These are phyloP conservation scores for Chitala chitala DNA, from an alignment of 2,113 vertebrate genomes.

Conservation along the genomic window DNA sequence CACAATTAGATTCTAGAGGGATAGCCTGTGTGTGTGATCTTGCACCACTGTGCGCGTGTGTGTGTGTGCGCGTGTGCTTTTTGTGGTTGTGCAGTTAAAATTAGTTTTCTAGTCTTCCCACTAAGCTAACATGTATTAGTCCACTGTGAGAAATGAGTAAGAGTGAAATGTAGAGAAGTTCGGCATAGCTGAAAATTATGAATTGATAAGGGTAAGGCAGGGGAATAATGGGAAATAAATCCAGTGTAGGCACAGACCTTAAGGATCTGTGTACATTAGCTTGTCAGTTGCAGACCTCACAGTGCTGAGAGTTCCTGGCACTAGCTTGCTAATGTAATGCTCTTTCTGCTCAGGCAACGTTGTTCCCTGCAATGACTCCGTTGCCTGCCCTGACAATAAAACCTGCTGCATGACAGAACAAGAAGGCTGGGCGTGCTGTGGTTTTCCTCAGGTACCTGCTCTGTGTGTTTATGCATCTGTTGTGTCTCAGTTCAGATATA, in stretches of 20 bases:
- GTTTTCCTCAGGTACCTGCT: constrained; percentile 45
- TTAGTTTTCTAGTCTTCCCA: too few relatives aligned
- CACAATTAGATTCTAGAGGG: too few relatives aligned
- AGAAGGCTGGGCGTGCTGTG: constrained; percentile 65
- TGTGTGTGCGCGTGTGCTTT: too few relatives aligned
- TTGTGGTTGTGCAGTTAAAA: too few relatives aligned
- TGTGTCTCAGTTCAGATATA: background rate
- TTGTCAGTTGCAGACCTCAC: background rate
- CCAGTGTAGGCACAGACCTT: background rate
- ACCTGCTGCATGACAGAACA: constrained; percentile 66
- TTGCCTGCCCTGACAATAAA: constrained; percentile 58
- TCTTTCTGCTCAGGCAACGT: constrained; percentile 17
- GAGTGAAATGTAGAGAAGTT: background rate
- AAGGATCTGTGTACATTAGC: background rate
- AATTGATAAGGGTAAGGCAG: background rate
- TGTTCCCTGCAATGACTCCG: constrained; percentile 55
- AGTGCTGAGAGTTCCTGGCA: background rate
- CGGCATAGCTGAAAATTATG: background rate
- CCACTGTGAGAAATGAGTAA: background rate
- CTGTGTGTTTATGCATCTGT: background rate
- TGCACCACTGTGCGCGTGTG: too few relatives aligned
- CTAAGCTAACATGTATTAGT: too few relatives aligned
- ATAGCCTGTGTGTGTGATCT: too few relatives aligned
- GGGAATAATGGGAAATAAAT: background rate
- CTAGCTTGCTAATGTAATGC: background rate